Evolutionary conservation across 1,140 invertebrate species (phyloP), one percentile per base, ranked within the genome.

Genomic region (Mamestra configurata): DNA sequence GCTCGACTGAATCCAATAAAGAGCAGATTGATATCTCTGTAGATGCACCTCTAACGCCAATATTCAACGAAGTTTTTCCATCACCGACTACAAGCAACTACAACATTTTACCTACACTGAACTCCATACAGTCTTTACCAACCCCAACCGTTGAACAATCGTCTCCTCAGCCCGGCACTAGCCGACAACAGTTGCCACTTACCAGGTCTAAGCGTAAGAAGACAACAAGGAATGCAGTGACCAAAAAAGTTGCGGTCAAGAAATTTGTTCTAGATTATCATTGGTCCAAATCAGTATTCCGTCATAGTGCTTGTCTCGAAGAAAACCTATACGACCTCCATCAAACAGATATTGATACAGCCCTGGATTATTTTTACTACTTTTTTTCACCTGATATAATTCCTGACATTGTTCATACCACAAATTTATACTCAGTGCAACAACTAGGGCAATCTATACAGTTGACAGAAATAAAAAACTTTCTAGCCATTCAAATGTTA

Each of bases 11-110:
- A 24, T 66, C 27, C 35, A 66, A 66, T 20, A 66, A 66, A 35
- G 61, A 66, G 31, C 27, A 66, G 18, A 59, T 22, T 27, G 55
- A 59, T 59, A 59, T 59, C 55, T 51, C 49, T 51, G 18, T 77
- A 66, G 46, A 66, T 53, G 46, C 55, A 59, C 68, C 73, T 43
- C 53, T 81, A 81, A 43, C 75, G 24, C 71, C 55, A 64, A 81
- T 75, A 59, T 80, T 80, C 66, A 59, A 55, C 53, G 55, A 59
- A 27, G 24, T 59, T 53, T 71, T 80, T 35, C 73, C 66, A 77
- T 72, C 53, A 31, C 68, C 46, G 24, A 71, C 13, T 51, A 71
- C 68, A 4, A 71, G 68, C 68, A 71, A 51, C 35, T 71, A 71
- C 46, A 71, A 53, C 49, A 27, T 71, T 51, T 10, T 71, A 49